These are phyloP conservation scores for Euborellia annulipes DNA, from an alignment of 1,140 invertebrate genomes.

Conservation along the genomic window DNA sequence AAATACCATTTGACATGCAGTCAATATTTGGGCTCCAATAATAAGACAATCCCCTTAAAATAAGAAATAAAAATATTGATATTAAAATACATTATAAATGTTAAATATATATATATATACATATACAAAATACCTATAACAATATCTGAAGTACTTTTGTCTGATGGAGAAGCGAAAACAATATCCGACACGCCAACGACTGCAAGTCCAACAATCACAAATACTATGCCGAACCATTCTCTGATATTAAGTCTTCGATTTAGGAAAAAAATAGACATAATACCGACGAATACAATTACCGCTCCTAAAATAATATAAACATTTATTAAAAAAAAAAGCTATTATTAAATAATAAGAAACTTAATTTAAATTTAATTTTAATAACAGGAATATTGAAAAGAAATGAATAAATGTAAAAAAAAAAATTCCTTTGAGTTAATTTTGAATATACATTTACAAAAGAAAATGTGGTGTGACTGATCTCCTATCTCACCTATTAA, in stretches of 20 bases:
- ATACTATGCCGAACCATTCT: conserved; percentile 73
- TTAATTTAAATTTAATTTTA: too few species aligned
- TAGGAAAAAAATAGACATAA: conserved; percentile 80
- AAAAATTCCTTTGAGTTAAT: too few species aligned
- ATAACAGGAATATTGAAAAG: too few species aligned
- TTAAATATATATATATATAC: too few species aligned
- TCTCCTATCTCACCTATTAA: too few species aligned
- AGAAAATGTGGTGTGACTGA: too few species aligned
- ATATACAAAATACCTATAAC: conserved; percentile 46
- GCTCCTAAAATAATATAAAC: conserved; percentile 45
- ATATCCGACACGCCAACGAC: conserved; percentile 74
- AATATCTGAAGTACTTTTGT: conserved; percentile 40
- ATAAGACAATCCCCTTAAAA: conserved; percentile 74
- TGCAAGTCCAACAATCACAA: conserved; percentile 63
- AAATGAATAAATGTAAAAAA: too few species aligned
- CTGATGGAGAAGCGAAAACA: conserved; percentile 26
- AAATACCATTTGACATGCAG: conserved; percentile 83
- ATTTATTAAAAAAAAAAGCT: conserved; percentile 4
- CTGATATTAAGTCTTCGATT: conserved; percentile 44
- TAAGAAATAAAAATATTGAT: conserved; percentile 4
- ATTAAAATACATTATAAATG: neutral
- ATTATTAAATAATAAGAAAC: neutral
- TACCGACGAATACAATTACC: conserved; percentile 84
- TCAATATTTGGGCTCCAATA: conserved; percentile 77
- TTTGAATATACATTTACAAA: too few species aligned